Percentiles rank a stretch among this genome's conserved stretches.
These are phyloP conservation scores for Porites lobata DNA, from an alignment of 92 coral and sea anemone species.

Conservation along the genomic window DNA sequence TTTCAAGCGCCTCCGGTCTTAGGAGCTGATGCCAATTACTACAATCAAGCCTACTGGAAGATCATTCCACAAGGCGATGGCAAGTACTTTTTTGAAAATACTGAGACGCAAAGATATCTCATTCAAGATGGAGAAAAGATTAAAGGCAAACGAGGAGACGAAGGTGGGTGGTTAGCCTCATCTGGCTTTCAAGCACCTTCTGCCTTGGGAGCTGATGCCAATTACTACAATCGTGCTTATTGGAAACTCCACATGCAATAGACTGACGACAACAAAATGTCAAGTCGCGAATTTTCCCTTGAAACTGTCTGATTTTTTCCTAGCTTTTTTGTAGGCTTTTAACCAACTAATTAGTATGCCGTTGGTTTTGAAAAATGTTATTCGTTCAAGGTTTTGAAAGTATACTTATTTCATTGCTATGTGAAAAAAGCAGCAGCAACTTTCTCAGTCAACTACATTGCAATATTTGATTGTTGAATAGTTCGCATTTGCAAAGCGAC, in stretches of 20 bases:
- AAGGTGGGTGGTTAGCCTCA: neutral
- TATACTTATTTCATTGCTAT: too few relatives aligned
- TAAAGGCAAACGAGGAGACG: slow-evolving; percentile 18
- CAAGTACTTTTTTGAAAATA: neutral
- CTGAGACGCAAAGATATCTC: neutral
- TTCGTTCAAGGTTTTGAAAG: too few relatives aligned
- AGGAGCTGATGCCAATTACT: slow-evolving; percentile 30
- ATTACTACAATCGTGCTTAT: slow-evolving; percentile 29
- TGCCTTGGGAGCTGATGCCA: neutral
- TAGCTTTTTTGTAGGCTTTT: too few relatives aligned
- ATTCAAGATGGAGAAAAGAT: too few relatives aligned
- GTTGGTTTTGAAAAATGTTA: too few relatives aligned
- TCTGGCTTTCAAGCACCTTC: neutral
- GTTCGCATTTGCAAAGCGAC: too few relatives aligned
- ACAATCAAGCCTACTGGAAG: slow-evolving; percentile 29
- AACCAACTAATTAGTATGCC: too few relatives aligned
- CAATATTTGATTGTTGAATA: too few relatives aligned
- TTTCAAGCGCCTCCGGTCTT: neutral
- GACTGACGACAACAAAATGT: neutral
- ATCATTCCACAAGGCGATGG: neutral
- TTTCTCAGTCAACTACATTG: too few relatives aligned
- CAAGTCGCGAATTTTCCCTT: neutral
- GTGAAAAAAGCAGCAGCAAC: too few relatives aligned
- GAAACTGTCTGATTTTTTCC: too few relatives aligned
- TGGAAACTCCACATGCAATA: slow-evolving; percentile 27